phyloP scores from a whole-genome alignment of 2,888 invertebrate genomes.

The Chymomyza fuscimana region DNA sequence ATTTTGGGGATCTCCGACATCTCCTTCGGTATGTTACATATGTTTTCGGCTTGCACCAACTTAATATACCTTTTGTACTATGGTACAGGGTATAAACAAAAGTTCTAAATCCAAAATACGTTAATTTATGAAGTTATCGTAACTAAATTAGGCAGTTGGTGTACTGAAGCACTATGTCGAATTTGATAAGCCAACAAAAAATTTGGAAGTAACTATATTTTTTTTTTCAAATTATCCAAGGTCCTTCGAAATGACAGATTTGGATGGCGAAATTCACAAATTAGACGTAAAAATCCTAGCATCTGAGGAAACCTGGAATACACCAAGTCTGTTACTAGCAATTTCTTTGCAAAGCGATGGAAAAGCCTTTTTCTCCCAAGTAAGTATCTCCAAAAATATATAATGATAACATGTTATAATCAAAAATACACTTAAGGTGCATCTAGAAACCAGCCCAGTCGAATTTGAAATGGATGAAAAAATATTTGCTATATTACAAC shows the following conservation, averaged over 20 bases:
- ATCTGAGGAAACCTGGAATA: constrained; percentile 93
- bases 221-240: constrained; percentile 75
- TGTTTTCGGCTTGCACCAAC: too few species aligned
- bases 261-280: constrained; percentile 83
- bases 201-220: too few species aligned
- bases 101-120: too few species aligned
- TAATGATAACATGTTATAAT: background rate
- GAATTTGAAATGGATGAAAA: constrained; percentile 84
- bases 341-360: constrained; percentile 84
- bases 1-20: too few species aligned
- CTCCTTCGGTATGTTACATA: too few species aligned
- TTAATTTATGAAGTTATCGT: too few species aligned
- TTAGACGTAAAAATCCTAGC: constrained; percentile 89
- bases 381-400: constrained; percentile 61
- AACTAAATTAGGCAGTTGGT: too few species aligned
- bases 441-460: constrained; percentile 88
- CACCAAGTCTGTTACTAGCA: constrained; percentile 89
- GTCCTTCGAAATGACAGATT: constrained; percentile 80
- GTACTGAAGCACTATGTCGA: too few species aligned
- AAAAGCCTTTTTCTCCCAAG: constrained; percentile 90
- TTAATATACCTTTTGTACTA: too few species aligned
- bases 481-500: constrained; percentile 82
- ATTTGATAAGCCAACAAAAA: too few species aligned
- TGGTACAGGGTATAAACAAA: too few species aligned
- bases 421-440: constrained; percentile 82